These are phyloP conservation scores for Harpegnathos saltator DNA, from an alignment of 1,140 invertebrate genomes.

Conservation along the genomic window DNA sequence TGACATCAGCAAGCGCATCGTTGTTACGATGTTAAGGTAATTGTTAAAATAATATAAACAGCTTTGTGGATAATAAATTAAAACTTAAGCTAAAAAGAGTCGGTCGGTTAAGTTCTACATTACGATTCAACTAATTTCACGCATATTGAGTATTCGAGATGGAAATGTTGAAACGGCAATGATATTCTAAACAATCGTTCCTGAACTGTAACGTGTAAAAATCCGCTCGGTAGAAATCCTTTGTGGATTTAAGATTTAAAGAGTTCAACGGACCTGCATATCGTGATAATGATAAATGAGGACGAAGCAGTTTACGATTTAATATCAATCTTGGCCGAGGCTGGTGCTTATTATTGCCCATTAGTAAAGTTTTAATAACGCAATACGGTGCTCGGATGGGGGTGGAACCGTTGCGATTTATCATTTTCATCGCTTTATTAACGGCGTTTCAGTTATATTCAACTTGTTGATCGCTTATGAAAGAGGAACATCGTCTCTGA, in stretches of 20 bases:
- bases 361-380: conserved; percentile 79
- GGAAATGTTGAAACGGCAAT: conserved; percentile 6
- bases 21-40: background rate
- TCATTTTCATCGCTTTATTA: conserved; percentile 78
- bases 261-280: conserved; percentile 61
- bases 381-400: conserved; percentile 68
- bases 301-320: conserved; percentile 76
- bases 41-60: background rate
- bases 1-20: background rate
- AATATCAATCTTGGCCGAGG: conserved; percentile 76
- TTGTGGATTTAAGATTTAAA: conserved; percentile 47
- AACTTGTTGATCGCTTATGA: conserved; percentile 75
- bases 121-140: background rate
- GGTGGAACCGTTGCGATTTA: conserved; percentile 74
- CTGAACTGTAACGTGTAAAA: conserved; percentile 33
- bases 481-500: conserved; percentile 56
- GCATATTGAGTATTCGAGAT: background rate
- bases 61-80: background rate
- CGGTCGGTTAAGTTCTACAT: background rate
- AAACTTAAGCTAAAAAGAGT: background rate
- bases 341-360: conserved; percentile 77
- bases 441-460: conserved; percentile 69
- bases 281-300: conserved; percentile 80
- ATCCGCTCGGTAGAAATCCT: conserved; percentile 52
- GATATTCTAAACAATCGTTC: conserved; percentile 1